phyloP scores from a whole-genome alignment of 2,797 vertebrate genomes.

The Leuciscus waleckii region DNA sequence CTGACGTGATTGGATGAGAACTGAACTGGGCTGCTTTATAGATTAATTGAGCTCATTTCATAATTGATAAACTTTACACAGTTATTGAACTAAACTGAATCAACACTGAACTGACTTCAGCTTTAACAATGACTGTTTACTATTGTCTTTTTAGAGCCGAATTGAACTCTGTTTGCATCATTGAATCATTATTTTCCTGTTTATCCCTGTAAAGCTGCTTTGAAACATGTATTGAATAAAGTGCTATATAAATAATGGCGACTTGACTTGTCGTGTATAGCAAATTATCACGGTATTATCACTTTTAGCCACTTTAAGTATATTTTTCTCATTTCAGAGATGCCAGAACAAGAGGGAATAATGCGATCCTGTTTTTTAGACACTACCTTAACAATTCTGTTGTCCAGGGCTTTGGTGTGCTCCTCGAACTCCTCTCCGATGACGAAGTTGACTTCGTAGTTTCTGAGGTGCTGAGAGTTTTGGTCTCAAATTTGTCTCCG shows the following conservation, averaged over 20 bases:
- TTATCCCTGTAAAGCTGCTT: not conserved
- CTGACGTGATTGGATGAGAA: too few species aligned
- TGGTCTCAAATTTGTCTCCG: constrained; percentile 85
- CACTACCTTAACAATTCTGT: constrained; percentile 84
- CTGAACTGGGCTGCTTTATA: too few species aligned
- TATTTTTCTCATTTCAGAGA: not conserved
- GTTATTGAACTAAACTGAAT: too few species aligned
- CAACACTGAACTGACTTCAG: too few species aligned
- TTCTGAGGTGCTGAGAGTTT: constrained; percentile 91
- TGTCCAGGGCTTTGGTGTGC: constrained; percentile 88
- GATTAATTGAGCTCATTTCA: too few species aligned
- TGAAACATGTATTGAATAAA: not conserved
- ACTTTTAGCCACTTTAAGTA: too few species aligned
- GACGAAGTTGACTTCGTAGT: constrained; percentile 85
- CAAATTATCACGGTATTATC: not conserved
- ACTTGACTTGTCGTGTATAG: not conserved
- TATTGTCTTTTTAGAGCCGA: too few species aligned
- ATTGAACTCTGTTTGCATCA: too few species aligned
- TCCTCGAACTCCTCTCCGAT: constrained; percentile 91
- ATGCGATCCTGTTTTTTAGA: not conserved
- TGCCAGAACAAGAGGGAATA: not conserved
- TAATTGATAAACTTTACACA: too few species aligned
- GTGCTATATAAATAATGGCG: too few species aligned
- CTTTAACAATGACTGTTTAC: too few species aligned
- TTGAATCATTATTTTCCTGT: not conserved